A percentile compares a stretch with the other conserved stretches of the same genome.
Conservation (phyloP, 30 jellyfish, hydroid and myxozoan genomes). For the Turritopsis dohrnii region DNA sequence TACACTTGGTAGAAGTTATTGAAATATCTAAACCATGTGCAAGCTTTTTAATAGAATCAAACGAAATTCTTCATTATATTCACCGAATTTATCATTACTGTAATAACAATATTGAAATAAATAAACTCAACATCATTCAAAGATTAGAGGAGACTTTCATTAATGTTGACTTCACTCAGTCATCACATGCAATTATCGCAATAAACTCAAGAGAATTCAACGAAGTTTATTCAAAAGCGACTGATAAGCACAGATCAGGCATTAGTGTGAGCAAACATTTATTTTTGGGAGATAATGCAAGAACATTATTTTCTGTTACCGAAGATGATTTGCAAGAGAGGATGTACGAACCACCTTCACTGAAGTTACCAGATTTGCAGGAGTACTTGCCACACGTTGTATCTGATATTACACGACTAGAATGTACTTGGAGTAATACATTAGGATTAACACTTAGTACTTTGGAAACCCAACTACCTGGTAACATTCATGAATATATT, state of each 20-base stretch:
- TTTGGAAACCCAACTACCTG: conserved; percentile 44
- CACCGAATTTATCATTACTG: conserved; percentile 38
- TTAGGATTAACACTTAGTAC: conserved; percentile 62
- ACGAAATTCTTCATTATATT: conserved; percentile 45
- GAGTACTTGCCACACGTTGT: conserved; percentile 62
- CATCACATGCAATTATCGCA: not conserved
- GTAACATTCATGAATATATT: not conserved
- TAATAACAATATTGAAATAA: conserved; percentile 20
- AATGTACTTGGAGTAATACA: conserved; percentile 56
- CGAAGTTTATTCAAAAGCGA: not conserved
- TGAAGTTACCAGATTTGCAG: conserved; percentile 43
- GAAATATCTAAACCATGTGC: conserved; percentile 52
- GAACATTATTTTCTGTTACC: conserved; percentile 11
- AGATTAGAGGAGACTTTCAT: conserved; percentile 32
- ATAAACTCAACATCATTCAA: conserved; percentile 31
- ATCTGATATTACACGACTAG: conserved; percentile 56
- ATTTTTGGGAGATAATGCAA: not conserved
- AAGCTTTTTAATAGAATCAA: conserved; percentile 29
- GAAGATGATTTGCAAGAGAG: conserved; percentile 30
- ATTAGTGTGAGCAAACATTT: not conserved
- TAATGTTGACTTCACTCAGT: conserved; percentile 6
- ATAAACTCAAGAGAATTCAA: conserved; percentile 2
- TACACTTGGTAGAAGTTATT: conserved; percentile 52
- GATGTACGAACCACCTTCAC: conserved; percentile 34
- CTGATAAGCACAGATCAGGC: not conserved